These are phyloP conservation scores for Ennomos quercinarius DNA, from an alignment of 2,888 invertebrate species.

Conservation along the genomic window DNA sequence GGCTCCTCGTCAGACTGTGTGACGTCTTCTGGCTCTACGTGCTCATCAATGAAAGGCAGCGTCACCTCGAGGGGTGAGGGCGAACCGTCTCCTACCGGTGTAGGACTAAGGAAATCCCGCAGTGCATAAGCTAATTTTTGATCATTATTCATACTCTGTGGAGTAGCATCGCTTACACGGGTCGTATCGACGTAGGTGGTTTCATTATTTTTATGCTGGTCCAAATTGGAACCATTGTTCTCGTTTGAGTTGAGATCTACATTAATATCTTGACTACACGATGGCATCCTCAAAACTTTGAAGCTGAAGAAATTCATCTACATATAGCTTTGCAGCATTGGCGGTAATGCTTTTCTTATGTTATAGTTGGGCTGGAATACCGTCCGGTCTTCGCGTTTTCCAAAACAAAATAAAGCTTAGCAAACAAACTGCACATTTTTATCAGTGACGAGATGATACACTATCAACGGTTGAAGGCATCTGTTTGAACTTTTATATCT, in stretches of 20 bases:
- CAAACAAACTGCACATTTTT: slow-evolving; percentile 65
- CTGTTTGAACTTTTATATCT: slow-evolving; percentile 56
- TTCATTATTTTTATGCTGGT: slow-evolving; percentile 58
- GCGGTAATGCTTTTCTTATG: slow-evolving; percentile 14
- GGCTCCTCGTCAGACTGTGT: slow-evolving; percentile 70
- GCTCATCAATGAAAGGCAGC: slow-evolving; percentile 75
- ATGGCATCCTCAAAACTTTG: slow-evolving; percentile 68
- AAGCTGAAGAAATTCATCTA: slow-evolving; percentile 50
- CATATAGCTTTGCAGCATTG: slow-evolving; percentile 25
- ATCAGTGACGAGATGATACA: slow-evolving; percentile 55
- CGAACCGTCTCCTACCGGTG: slow-evolving; percentile 51
- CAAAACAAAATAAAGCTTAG: slow-evolving; percentile 44
- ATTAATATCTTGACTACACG: slow-evolving; percentile 74
- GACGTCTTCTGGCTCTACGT: slow-evolving; percentile 55
- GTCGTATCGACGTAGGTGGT: slow-evolving; percentile 54
- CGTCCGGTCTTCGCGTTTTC: slow-evolving; percentile 28
- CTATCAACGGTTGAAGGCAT: slow-evolving; percentile 55
- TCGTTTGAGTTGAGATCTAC: slow-evolving; percentile 73
- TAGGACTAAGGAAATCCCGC: slow-evolving; percentile 66
- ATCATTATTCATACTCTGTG: slow-evolving; percentile 63
- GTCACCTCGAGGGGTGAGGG: slow-evolving; percentile 60
- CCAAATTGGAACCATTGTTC: slow-evolving; percentile 60
- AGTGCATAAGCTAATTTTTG: slow-evolving; percentile 71
- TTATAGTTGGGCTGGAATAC: slow-evolving; percentile 17
- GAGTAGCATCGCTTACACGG: slow-evolving; percentile 48